Base-by-base conservation (phyloP, 2,797 vertebrate genomes). In the Sebastes vulpes region DNA sequence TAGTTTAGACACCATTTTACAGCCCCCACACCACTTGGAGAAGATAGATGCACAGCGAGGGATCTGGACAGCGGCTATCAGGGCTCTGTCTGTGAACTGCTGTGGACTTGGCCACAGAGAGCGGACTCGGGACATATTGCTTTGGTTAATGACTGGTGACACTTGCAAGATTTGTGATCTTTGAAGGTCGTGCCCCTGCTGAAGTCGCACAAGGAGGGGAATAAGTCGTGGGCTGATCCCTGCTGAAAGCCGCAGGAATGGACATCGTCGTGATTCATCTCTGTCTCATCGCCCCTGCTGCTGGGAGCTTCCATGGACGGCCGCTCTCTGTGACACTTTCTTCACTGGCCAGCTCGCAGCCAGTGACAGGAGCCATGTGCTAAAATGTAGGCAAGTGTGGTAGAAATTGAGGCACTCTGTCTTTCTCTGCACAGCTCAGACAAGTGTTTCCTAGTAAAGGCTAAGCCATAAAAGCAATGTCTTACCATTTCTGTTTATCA, bases 91-190 rank as follows among this genome's bases (percentile, higher is more conserved):
- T 84, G 82, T 68, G 77, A 83, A 66, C 80, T 68, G 76, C 81
- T 26, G 82, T n/a, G 63, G 81, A 89, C 80, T 75, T 58, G 82
- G 87, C 88, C 74, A 21, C 75, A 11, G 79, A 80, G 65, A 86
- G 76, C 72, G 48, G 83, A 90, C 90, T 85, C 63, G 7, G 87
- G 92, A 94, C 92, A 92, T 94, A 95, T 93, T 90, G 92, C 92
- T 92, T 85, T 89, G 91, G 83, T 94, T 94, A 95, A 95, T 94
- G 93, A 92, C 88, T 86, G 90, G 93, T 94, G 95, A 94, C 94
- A 95, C 89, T 87, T 78, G 87, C 77, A 66, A 90, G 90, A 92
- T 94, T 92, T 94, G 93, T 93, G 87, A 90, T 93, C 84, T 94
- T 88, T 93, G 90, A 94, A 94, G 94, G 92, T 93, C 81, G 57